Conservation (phyloP, 2,888 invertebrate species). For the Metallyticus violacea region DNA sequence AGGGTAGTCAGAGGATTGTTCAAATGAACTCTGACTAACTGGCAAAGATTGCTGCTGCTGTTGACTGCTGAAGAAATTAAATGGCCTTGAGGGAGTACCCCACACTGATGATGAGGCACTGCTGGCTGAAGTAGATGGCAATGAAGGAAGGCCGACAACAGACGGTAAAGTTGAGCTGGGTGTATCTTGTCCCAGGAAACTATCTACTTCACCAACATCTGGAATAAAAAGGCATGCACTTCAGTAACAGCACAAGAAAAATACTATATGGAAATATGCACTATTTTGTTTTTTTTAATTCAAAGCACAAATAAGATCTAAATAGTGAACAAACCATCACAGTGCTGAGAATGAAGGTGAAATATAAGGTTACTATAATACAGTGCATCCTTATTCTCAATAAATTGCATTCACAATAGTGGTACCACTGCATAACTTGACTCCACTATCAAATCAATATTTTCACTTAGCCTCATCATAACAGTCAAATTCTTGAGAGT, state of each 20-base stretch:
- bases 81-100: neutral
- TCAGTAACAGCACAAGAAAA: neutral
- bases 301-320: too few species aligned
- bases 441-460: too few species aligned
- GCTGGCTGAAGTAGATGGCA: neutral
- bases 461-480: too few species aligned
- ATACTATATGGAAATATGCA: too few species aligned
- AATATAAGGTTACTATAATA: too few species aligned
- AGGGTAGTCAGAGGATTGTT: neutral
- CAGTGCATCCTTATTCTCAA: too few species aligned
- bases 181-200: constrained; percentile 31
- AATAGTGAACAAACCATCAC: too few species aligned
- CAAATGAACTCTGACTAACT: neutral
- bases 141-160: neutral
- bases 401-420: too few species aligned
- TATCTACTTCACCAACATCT: constrained; percentile 33
- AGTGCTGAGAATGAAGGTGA: too few species aligned
- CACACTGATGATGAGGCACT: neutral
- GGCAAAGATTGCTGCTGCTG: neutral
- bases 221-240: neutral
- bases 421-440: too few species aligned
- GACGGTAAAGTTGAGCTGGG: neutral
- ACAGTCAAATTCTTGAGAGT: too few species aligned
- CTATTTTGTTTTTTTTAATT: too few species aligned
- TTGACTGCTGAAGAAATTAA: neutral